Conservation (phyloP, 2,888 invertebrate genomes). For the Cryptus viduatorius region DNA sequence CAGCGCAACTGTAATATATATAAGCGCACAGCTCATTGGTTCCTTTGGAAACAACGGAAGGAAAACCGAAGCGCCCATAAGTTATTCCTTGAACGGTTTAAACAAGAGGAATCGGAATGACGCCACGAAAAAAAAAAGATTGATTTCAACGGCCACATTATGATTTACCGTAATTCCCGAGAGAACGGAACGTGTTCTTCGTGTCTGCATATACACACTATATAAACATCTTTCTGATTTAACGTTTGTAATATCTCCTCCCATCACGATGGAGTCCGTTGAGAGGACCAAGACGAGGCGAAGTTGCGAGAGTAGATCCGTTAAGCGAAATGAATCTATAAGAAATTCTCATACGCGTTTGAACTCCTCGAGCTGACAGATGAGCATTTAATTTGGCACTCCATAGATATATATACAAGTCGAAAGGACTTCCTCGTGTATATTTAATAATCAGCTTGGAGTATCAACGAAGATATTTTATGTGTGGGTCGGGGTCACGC, state of each 20-base stretch:
- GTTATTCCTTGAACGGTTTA: constrained; percentile 45
- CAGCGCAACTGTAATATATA: neutral
- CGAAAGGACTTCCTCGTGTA: constrained; percentile 1
- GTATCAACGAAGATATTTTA: constrained; percentile 31
- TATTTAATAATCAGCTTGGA: constrained; percentile 27
- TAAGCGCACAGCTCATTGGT: neutral
- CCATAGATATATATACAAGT: neutral
- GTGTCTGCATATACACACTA: constrained; percentile 7
- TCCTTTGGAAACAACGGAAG: constrained; percentile 37
- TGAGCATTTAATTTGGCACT: constrained; percentile 41
- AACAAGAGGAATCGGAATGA: constrained; percentile 30
- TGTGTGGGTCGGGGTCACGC: constrained; percentile 18
- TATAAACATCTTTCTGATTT: constrained; percentile 25
- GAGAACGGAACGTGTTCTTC: constrained; percentile 24
- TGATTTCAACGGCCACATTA: constrained; percentile 53
- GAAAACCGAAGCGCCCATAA: constrained; percentile 44
- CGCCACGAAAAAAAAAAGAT: constrained; percentile 47
- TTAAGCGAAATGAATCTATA: constrained; percentile 38
- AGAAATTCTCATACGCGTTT: constrained; percentile 12
- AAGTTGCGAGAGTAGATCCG: constrained; percentile 19
- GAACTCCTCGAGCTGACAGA: constrained; percentile 20
- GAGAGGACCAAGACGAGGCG: neutral
- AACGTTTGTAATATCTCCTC: constrained; percentile 1
- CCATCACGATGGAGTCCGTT: neutral
- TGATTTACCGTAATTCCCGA: constrained; percentile 56